Evolutionary conservation across 1,140 invertebrate species (phyloP).

Genomic region (Sogatella furcifera): DNA sequence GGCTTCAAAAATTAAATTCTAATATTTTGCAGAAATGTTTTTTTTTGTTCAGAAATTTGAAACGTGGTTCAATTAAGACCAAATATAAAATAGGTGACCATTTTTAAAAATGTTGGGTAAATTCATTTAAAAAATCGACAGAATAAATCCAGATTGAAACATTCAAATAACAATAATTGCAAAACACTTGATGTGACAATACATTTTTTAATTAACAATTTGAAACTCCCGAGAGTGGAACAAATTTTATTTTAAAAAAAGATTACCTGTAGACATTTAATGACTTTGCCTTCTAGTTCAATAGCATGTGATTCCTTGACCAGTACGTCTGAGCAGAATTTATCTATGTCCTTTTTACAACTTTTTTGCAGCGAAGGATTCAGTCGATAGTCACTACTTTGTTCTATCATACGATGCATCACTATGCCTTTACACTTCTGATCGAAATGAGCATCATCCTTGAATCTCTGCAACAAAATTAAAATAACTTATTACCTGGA

Average conservation of each 20-base stretch:
- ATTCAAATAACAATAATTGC: too few relatives aligned
- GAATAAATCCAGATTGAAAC: too few relatives aligned
- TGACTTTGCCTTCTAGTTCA: constrained; percentile 47
- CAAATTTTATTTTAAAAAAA: not conserved
- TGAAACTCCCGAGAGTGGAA: too few relatives aligned
- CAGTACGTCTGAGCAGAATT: constrained; percentile 48
- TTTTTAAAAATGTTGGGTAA: too few relatives aligned
- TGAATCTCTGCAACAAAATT: constrained; percentile 43
- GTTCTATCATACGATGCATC: constrained; percentile 79
- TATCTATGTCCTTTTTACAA: constrained; percentile 62
- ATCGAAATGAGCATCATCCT: constrained; percentile 72
- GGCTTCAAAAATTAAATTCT: too few relatives aligned
- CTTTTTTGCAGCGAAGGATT: constrained; percentile 75
- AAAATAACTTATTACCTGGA: not conserved
- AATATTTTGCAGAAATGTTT: too few relatives aligned
- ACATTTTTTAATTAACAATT: too few relatives aligned
- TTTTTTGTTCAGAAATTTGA: too few relatives aligned
- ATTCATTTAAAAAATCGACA: too few relatives aligned
- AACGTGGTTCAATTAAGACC: too few relatives aligned
- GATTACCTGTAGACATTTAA: constrained; percentile 28
- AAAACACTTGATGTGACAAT: too few relatives aligned
- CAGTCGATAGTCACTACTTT: constrained; percentile 84
- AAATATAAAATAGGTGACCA: too few relatives aligned
- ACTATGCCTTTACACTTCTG: constrained; percentile 77
- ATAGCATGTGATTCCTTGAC: constrained; percentile 36